Base-by-base conservation (phyloP, 2,888 invertebrate species). In the Limnephilus lunatus region DNA sequence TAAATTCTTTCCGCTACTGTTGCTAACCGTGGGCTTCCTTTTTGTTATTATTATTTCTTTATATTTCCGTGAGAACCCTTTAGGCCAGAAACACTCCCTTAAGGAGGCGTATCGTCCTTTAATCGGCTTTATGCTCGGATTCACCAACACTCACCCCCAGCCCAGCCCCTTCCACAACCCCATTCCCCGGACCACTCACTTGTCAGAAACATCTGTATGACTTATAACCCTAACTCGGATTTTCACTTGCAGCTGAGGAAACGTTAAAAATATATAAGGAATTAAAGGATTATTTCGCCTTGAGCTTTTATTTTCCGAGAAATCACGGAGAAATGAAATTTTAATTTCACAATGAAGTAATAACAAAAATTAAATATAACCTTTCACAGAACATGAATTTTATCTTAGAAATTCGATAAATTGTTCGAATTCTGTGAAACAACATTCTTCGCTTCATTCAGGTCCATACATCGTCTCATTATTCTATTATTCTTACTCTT, bases 191-290 rank as follows among this genome's bases (percentile, higher is more conserved):
- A 30, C 86, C 86, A 86, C 87, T 87, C 68, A 87, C 30, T 35
- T 68, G 87, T 87, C 87, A 87, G 31, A 53, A 87, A 87, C 87
- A 87, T 87, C 87, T 87, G 87, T 53, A 53, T 53, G 53, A 53
- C 53, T 53, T 87, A 87, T 87, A 87, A 87, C 30, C 44, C 86
- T 1, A 31, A 68, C 87, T 19, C 68, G 30, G 7, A 31, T 68
- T 87, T 87, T 68, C 86, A 86, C 30, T 30, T 44, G 86, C 86
- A 86, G 86, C 44, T n/a, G n/a, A 25, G 68, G 68, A 68, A 68
- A 68, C 25, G 68, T 9, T 68, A n/a, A 68, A 68, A 68, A 68
- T 68, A 9, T 9, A 9, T 9, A 25, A 7, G 68, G 25, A 9
- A 68, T 68, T 68, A 68, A 25, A 25, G 68, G 68, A 68, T 68